Base-by-base conservation (phyloP, 2,797 vertebrate species). In the Sebastes nivosus region DNA sequence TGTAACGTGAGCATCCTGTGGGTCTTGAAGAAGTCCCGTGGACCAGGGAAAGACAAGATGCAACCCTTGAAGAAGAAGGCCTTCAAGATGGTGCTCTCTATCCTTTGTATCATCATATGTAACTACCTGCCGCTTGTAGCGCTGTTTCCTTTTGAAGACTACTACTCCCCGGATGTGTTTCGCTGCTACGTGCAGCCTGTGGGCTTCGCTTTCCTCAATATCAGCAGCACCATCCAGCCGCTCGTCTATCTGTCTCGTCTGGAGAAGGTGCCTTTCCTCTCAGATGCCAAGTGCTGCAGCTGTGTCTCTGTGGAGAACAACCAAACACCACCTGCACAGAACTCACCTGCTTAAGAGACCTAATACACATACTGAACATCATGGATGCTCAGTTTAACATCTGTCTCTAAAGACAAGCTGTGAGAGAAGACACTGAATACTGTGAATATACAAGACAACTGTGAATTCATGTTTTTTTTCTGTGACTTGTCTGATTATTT, bases 61-160 rank as follows among this genome's bases (percentile, higher is more conserved):
- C 95, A 96, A 69, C 96, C 96, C 34, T 95, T 96, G 95, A 96
- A 96, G 90, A 96, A 93, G 90, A 96, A 89, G 24, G 96, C 96
- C 22, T 96, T 96, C 73, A 96, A 95, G 78, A 90, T 87, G 68
- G 96, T 96, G 66, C 92, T 95, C 8, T 95, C 93, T 8, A 94
- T 96, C 80, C 92, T 96, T 29, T 88, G 89, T 34, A 94, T 96
- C 34, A 93, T 96, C 16, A 50, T 96, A 25, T 91, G 83, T 63
- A 95, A 94, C 94, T 96, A 96, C 88, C 89, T 96, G 68, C 96
- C 95, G 6, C 93, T 83, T 3, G 95, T 96, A 7, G 95, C 83
- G 0, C 67, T 96, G 5, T 96, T 96, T 79, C 95, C 96, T 2
- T 96, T 96, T 75, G 89, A 96, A 74, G 94, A 96, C 60, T 7